These are phyloP conservation scores for Carapus acus DNA, from an alignment of 2,797 vertebrate species.

Conservation along the genomic window DNA sequence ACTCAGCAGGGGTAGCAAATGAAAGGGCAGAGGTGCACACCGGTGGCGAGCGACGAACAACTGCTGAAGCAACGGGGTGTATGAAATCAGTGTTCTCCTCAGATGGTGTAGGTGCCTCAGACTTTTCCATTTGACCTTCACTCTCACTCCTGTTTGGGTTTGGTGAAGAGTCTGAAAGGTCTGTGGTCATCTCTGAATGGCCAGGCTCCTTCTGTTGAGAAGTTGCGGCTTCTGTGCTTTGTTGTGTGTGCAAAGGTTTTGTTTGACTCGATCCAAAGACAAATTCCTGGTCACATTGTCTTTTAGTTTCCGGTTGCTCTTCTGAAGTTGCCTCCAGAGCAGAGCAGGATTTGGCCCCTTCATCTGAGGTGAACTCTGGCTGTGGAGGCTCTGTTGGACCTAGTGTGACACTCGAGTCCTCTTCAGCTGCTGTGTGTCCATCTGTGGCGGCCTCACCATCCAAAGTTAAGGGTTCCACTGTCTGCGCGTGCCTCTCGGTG, in stretches of 20 bases:
- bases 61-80: slow-evolving; percentile 11
- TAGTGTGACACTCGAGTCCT: slow-evolving; percentile 47
- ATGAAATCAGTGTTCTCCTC: slow-evolving; percentile 19
- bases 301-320: slow-evolving; percentile 15
- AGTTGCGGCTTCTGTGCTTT: slow-evolving; percentile 30
- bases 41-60: slow-evolving; percentile 7
- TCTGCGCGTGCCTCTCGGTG: slow-evolving; percentile 80
- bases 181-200: slow-evolving; percentile 35
- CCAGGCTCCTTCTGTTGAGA: slow-evolving; percentile 20
- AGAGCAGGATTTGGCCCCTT: slow-evolving; percentile 17
- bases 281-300: no score
- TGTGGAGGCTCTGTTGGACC: slow-evolving; percentile 61
- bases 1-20: slow-evolving; percentile 22
- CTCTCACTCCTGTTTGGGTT: slow-evolving; percentile 38
- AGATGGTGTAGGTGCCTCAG: slow-evolving; percentile 50
- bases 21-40: slow-evolving; percentile 9
- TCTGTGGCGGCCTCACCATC: slow-evolving; percentile 34
- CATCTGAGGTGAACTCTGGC: slow-evolving; percentile 36
- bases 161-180: slow-evolving; percentile 42
- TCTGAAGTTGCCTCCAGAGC: slow-evolving; percentile 44
- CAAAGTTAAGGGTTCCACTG: slow-evolving; percentile 49
- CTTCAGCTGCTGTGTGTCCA: slow-evolving; percentile 32
- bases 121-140: slow-evolving; percentile 66
- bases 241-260: slow-evolving; percentile 36
- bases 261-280: slow-evolving; percentile 61